Base-by-base conservation (phyloP, 2,797 vertebrate species). In the Spea hammondii region DNA sequence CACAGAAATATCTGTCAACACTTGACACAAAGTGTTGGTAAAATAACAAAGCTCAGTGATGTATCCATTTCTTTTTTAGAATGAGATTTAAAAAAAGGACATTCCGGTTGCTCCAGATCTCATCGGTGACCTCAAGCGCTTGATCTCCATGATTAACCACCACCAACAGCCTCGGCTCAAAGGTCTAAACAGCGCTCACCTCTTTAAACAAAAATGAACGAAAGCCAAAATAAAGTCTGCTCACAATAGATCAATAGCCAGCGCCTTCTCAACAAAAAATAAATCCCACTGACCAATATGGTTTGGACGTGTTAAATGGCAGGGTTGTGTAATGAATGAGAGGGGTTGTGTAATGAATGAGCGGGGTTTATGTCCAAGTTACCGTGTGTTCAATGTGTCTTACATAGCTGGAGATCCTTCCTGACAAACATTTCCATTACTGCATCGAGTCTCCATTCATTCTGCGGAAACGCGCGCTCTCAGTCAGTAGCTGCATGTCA, bases 161-260 rank as follows among this genome's bases (percentile, higher is more conserved):
- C 46, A 65, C 12, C 32, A 32, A 45, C 13, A 62, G 9, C 14
- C 8, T 47, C 64, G 45, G 8, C 71, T 72, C 14, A 9, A 44
- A 53, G n/a, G 65, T 55, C 13, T 48, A 32, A 57, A 46, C 12
- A 62, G 5, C 6, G 17, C 68, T 70, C 17, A 57, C 68, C 32
- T 9, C 49, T 8, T 13, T 5, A 32, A 80, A 49, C 32, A 72
- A 51, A 68, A 76, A 66, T 48, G 46, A 76, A 67, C 4, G 48
- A 4, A 14, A 62, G 79, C 79, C 79, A 81, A 81, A 76, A 54
- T 68, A 76, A 77, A 81, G 74, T 81, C 74, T 81, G 74, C 69
- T 13, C 13, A 49, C 47, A 60, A 71, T 62, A 72, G 67, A 76
- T 32, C 46, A 77, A 72, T 46, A 62, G 53, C 12, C 50, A 6